Evolutionary conservation across 1,140 invertebrate species (phyloP).

Genomic region (Melanaphis sacchari): DNA sequence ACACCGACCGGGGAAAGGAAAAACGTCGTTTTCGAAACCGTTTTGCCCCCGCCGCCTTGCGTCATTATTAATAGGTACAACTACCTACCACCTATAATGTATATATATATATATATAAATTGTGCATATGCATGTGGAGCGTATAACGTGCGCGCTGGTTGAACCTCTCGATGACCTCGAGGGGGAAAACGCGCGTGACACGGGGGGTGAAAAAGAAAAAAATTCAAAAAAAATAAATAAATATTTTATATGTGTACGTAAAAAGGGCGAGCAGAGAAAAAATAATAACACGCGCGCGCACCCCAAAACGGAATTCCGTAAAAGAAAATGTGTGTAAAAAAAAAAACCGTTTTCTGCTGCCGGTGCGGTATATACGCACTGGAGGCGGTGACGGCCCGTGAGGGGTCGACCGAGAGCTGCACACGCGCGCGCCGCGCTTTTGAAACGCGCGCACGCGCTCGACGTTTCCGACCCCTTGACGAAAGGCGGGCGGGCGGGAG

Average conservation of each 20-base stretch:
- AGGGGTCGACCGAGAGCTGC: background rate
- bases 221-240: slow-evolving; percentile 27
- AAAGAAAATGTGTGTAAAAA: slow-evolving; percentile 53
- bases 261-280: slow-evolving; percentile 25
- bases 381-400: background rate
- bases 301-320: slow-evolving; percentile 33
- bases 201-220: slow-evolving; percentile 28
- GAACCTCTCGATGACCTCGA: slow-evolving; percentile 42
- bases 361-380: background rate
- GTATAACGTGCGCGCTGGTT: background rate
- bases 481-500: background rate
- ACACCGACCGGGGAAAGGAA: background rate
- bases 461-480: slow-evolving; percentile 24
- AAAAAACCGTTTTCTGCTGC: slow-evolving; percentile 55
- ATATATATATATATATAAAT: background rate
- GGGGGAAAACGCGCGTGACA: slow-evolving; percentile 19
- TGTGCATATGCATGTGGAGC: background rate
- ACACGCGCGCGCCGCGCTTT: slow-evolving; percentile 48
- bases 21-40: slow-evolving; percentile 19
- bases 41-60: background rate
- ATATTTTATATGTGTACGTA: background rate
- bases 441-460: slow-evolving; percentile 52
- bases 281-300: slow-evolving; percentile 30
- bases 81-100: background rate
- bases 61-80: background rate